phyloP scores from a whole-genome alignment of 2,797 vertebrate genomes.

The Cheracebus regulus region DNA sequence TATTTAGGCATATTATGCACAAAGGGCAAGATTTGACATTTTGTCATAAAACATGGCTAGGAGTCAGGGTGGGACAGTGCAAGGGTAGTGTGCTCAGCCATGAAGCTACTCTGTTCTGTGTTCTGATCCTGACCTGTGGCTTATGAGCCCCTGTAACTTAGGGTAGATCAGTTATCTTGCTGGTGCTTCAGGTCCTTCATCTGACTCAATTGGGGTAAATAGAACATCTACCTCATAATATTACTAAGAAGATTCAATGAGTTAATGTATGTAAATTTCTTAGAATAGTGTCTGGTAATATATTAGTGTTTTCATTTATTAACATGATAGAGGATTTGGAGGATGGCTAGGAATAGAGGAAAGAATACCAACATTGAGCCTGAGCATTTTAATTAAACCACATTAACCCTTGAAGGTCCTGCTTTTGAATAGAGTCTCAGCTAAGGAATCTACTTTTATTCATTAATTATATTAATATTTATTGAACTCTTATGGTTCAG shows the following conservation, averaged over 20 bases:
- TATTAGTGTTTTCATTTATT: not conserved
- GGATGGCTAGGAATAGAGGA: not conserved
- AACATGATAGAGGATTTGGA: not conserved
- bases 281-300: not conserved
- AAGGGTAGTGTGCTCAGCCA: not conserved
- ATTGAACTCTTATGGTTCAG: not conserved
- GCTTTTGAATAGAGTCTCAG: not conserved
- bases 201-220: not conserved
- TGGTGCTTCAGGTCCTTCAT: not conserved
- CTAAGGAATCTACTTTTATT: not conserved
- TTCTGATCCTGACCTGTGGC: not conserved
- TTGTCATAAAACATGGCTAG: constrained; percentile 93
- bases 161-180: not conserved
- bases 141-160: not conserved
- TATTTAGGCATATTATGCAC: constrained; percentile 87
- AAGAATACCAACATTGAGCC: not conserved
- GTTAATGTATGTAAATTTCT: not conserved
- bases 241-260: not conserved
- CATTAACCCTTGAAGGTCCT: not conserved
- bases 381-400: not conserved
- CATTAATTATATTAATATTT: not conserved
- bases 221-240: not conserved
- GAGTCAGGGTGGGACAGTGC: constrained; percentile 77
- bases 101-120: not conserved
- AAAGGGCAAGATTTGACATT: constrained; percentile 95